Conservation (phyloP, 2,113 vertebrate species). For the Cephalopholis sonnerati region DNA sequence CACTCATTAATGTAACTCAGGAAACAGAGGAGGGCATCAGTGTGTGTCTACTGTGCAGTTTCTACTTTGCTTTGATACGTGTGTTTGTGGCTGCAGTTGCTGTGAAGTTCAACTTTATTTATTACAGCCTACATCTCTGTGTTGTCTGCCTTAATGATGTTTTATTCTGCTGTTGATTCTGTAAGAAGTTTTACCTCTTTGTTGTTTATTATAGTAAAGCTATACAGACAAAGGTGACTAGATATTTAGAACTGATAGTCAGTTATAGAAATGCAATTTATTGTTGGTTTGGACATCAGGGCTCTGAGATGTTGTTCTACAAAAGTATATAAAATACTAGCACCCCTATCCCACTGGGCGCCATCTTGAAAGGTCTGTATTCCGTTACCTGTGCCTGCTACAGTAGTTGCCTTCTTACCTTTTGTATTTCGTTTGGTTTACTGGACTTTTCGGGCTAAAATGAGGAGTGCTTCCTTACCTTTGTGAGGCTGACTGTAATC, state of each 20-base stretch:
- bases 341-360: too few relatives aligned
- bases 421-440: too few relatives aligned
- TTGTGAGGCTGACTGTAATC: too few relatives aligned
- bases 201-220: background rate
- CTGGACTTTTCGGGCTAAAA: too few relatives aligned
- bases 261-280: too few relatives aligned
- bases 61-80: too few relatives aligned
- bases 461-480: too few relatives aligned
- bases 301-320: background rate
- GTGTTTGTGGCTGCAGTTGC: background rate
- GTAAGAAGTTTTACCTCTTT: background rate
- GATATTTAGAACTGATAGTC: background rate
- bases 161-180: background rate
- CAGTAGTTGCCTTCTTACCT: too few relatives aligned
- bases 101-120: background rate
- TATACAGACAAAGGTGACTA: background rate
- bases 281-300: background rate
- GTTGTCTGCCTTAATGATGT: background rate
- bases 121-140: background rate
- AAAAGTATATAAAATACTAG: too few relatives aligned
- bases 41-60: too few relatives aligned
- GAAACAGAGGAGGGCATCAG: background rate
- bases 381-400: too few relatives aligned
- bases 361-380: too few relatives aligned
- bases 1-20: background rate